These are phyloP conservation scores for Hozukius guyotensis DNA, from an alignment of 2,797 vertebrate genomes.

Conservation along the genomic window DNA sequence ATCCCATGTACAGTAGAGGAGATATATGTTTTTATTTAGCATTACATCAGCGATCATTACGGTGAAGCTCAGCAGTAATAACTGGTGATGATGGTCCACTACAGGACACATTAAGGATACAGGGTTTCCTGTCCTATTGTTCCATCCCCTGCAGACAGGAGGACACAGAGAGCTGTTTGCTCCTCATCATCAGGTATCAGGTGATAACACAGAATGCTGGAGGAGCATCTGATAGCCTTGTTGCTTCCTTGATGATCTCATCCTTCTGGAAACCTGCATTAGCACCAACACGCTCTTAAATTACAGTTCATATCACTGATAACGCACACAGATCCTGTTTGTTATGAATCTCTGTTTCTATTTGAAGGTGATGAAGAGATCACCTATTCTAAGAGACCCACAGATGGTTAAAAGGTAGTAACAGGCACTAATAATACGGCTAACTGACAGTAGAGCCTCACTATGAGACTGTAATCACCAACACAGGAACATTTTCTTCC, in stretches of 20 bases:
- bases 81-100: constrained; percentile 2
- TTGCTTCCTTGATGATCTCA: constrained; percentile 65
- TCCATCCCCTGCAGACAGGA: constrained; percentile 55
- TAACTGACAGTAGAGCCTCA: neutral
- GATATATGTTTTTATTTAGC: too few species aligned
- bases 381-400: neutral
- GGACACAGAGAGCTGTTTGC: constrained; percentile 59
- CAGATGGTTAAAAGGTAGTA: neutral
- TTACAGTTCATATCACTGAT: constrained; percentile 16
- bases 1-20: too few species aligned
- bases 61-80: constrained; percentile 1
- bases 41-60: too few species aligned
- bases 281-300: constrained; percentile 14
- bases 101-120: constrained; percentile 42
- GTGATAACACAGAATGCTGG: constrained; percentile 60
- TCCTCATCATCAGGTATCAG: constrained; percentile 55
- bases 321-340: neutral
- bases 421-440: neutral
- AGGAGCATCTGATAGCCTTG: constrained; percentile 67
- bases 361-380: neutral
- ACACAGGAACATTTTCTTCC: neutral
- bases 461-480: neutral
- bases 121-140: constrained; percentile 56
- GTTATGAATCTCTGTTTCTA: neutral
- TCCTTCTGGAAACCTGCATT: constrained; percentile 44